phyloP scores from a whole-genome alignment of 2,888 invertebrate species.

The Netelia inedita region DNA sequence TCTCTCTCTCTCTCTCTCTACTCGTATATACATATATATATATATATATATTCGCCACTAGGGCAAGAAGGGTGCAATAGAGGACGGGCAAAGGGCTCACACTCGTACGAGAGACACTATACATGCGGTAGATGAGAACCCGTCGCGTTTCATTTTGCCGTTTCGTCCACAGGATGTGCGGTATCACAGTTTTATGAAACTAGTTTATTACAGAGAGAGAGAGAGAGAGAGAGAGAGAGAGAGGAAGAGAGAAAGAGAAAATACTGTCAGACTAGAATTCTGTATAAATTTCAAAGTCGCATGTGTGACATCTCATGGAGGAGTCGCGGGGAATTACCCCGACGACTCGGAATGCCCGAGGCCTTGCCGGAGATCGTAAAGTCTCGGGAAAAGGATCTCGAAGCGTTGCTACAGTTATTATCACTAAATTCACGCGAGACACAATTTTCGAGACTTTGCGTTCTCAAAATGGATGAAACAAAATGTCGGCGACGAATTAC shows the following conservation, averaged over 20 bases:
- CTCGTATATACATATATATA: no score
- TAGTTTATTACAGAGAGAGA: slow-evolving; percentile 18
- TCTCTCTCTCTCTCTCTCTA: no score
- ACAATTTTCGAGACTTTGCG: background rate
- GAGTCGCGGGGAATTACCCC: background rate
- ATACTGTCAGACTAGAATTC: background rate
- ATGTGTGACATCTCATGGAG: background rate
- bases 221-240: slow-evolving; percentile 4
- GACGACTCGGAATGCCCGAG: background rate
- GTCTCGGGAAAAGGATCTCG: background rate
- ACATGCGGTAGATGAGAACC: background rate
- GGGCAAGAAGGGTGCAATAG: slow-evolving; percentile 16
- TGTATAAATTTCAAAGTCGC: slow-evolving; percentile 16
- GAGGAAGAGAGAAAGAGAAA: background rate
- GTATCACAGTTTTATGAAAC: slow-evolving; percentile 16
- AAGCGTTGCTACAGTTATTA: background rate
- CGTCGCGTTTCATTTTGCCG: slow-evolving; percentile 54
- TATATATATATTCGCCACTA: background rate
- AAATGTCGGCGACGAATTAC: background rate
- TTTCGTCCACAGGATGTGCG: slow-evolving; percentile 47
- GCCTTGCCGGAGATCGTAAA: background rate
- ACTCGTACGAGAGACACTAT: background rate
- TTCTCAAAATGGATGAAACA: background rate
- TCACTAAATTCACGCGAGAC: background rate
- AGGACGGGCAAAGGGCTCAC: slow-evolving; percentile 9